phyloP scores from a whole-genome alignment of 1,140 invertebrate genomes.

The Asbolus verrucosus region DNA sequence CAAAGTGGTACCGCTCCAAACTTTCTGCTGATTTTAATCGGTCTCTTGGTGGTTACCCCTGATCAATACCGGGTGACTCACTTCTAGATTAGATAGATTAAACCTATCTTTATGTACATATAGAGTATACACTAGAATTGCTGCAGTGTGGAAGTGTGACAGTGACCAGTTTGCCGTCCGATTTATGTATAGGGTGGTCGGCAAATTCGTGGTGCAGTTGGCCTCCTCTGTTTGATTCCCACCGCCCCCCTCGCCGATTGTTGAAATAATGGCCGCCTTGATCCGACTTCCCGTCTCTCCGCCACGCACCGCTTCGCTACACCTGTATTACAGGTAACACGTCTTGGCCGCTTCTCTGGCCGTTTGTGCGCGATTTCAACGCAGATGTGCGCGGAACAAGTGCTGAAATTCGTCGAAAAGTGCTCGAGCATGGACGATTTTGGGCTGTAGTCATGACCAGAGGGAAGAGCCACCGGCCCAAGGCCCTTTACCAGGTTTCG shows the following conservation, averaged over 20 bases:
- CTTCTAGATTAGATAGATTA: no score
- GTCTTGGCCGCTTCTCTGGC: constrained; percentile 46
- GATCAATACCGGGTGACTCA: no score
- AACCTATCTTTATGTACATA: no score
- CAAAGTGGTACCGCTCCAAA: no score
- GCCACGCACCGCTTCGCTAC: constrained; percentile 45
- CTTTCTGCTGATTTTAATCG: no score
- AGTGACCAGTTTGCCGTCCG: no score
- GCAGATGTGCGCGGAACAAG: constrained; percentile 31
- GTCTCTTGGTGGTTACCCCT: no score
- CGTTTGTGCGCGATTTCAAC: constrained; percentile 35
- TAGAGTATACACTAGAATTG: no score
- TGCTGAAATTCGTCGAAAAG: constrained; percentile 21
- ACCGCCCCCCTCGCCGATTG: constrained; percentile 44
- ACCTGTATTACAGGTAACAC: constrained; percentile 53
- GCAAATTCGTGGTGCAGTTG: neutral
- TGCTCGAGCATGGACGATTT: neutral
- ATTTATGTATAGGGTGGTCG: neutral
- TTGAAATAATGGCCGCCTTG: constrained; percentile 47
- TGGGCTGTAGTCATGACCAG: constrained; percentile 56
- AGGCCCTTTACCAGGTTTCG: constrained; percentile 70
- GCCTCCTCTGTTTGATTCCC: constrained; percentile 37
- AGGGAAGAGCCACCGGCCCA: constrained; percentile 56
- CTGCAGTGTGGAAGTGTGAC: no score
- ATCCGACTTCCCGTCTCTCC: constrained; percentile 50